phyloP scores from a whole-genome alignment of 2,888 invertebrate species.

The Macaria notata region DNA sequence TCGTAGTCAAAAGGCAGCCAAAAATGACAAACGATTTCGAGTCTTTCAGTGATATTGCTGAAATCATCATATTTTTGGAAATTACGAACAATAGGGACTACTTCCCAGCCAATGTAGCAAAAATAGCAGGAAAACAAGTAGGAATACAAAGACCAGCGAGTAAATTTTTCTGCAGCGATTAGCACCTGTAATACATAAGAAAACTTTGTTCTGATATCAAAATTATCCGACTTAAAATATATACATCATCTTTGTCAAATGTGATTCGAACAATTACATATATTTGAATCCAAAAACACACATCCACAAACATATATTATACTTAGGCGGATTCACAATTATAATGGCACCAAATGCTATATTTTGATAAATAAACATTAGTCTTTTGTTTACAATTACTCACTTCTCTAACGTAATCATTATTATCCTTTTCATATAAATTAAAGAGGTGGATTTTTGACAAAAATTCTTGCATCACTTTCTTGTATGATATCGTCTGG shows the following conservation, averaged over 20 bases:
- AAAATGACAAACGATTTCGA: conserved; percentile 46
- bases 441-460: conserved; percentile 28
- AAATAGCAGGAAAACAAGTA: conserved; percentile 16
- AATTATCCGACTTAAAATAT: neutral
- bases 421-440: conserved; percentile 14
- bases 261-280: too few relatives aligned
- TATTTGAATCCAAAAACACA: too few relatives aligned
- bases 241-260: neutral
- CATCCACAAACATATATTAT: too few relatives aligned
- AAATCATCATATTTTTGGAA: conserved; percentile 34
- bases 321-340: neutral
- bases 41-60: conserved; percentile 37
- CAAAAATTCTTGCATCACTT: conserved; percentile 29
- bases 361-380: neutral
- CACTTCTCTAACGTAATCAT: conserved; percentile 28
- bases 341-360: neutral
- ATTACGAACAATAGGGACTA: conserved; percentile 29
- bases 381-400: too few relatives aligned
- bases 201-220: neutral
- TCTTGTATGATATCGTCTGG: conserved; percentile 20
- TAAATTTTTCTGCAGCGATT: conserved; percentile 25
- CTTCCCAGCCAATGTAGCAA: conserved; percentile 23
- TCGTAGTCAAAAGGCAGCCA: conserved; percentile 50
- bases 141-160: conserved; percentile 20
- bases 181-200: conserved; percentile 23